A percentile compares a stretch with the other conserved stretches of the same genome.
Evolutionary conservation across 2,113 vertebrate genomes (phyloP).

Genomic region (Apeltes quadracus): DNA sequence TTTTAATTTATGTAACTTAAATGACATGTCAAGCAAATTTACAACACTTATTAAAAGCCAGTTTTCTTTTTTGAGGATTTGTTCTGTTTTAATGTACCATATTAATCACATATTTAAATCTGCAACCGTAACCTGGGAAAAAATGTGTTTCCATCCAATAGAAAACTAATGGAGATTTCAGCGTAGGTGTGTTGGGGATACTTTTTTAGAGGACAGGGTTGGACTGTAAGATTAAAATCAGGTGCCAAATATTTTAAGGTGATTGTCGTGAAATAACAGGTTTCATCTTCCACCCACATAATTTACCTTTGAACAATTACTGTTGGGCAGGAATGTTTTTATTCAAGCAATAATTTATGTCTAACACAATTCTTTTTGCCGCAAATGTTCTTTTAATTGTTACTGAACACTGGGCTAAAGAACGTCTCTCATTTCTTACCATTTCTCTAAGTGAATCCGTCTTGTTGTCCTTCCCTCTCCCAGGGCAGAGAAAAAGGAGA

Average conservation of each 20-base stretch:
- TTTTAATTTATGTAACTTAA: too few species aligned
- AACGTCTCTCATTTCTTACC: background rate
- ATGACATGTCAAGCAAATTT: background rate
- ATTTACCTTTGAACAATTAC: background rate
- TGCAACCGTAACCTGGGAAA: background rate
- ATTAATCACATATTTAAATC: background rate
- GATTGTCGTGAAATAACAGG: background rate
- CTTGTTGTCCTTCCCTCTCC: slow-evolving; percentile 10
- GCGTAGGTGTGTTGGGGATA: background rate
- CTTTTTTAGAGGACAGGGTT: background rate
- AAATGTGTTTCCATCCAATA: background rate
- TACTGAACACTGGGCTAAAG: background rate
- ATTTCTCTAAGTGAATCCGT: background rate
- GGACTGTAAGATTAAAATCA: background rate
- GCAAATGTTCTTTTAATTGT: background rate
- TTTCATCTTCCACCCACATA: background rate
- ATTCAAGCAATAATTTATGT: background rate
- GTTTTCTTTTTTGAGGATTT: background rate
- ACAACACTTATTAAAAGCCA: background rate
- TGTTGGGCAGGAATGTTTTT: background rate
- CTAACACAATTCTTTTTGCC: background rate
- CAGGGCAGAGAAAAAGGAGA: slow-evolving; percentile 96
- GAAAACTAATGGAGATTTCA: background rate
- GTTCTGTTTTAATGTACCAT: background rate
- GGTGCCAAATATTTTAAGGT: background rate